Percentiles rank a stretch among this genome's conserved stretches.
phyloP scores from a whole-genome alignment of 2,888 invertebrate genomes.

The Dynastes maya region DNA sequence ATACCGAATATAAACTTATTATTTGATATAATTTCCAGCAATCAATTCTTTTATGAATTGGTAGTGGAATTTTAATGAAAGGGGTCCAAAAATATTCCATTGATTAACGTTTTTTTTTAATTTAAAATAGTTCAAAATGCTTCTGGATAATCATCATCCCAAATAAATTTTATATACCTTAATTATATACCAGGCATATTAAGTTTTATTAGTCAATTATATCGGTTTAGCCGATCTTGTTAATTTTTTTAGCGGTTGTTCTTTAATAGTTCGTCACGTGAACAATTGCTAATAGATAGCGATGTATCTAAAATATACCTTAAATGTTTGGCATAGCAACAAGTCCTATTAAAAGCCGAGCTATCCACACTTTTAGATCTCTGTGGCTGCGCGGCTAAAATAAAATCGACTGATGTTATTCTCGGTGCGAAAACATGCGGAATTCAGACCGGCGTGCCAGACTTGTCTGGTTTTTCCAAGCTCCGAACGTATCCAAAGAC shows the following conservation, averaged over 20 bases:
- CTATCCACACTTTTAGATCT: slow-evolving; percentile 45
- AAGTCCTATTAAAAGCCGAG: slow-evolving; percentile 41
- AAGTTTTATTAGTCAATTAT: too few relatives aligned
- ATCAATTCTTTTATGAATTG: too few relatives aligned
- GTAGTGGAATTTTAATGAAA: too few relatives aligned
- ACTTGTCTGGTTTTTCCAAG: slow-evolving; percentile 68
- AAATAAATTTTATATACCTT: too few relatives aligned
- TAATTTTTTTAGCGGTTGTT: slow-evolving; percentile 23
- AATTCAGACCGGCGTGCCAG: slow-evolving; percentile 66
- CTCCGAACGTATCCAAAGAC: slow-evolving; percentile 50
- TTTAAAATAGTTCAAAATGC: too few relatives aligned
- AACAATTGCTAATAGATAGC: slow-evolving; percentile 16
- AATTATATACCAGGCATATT: too few relatives aligned
- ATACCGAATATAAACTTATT: too few relatives aligned
- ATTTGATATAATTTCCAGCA: too few relatives aligned
- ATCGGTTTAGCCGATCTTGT: neutral
- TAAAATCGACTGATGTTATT: slow-evolving; percentile 48
- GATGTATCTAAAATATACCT: slow-evolving; percentile 33
- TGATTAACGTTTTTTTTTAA: too few relatives aligned
- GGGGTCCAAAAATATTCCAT: too few relatives aligned
- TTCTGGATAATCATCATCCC: too few relatives aligned
- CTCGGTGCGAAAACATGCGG: slow-evolving; percentile 64
- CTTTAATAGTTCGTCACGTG: slow-evolving; percentile 6
- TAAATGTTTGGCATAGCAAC: slow-evolving; percentile 47
- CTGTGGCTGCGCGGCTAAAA: slow-evolving; percentile 45